Base-by-base conservation (phyloP, 2,113 vertebrate species). In the Corydoras sp. region DNA sequence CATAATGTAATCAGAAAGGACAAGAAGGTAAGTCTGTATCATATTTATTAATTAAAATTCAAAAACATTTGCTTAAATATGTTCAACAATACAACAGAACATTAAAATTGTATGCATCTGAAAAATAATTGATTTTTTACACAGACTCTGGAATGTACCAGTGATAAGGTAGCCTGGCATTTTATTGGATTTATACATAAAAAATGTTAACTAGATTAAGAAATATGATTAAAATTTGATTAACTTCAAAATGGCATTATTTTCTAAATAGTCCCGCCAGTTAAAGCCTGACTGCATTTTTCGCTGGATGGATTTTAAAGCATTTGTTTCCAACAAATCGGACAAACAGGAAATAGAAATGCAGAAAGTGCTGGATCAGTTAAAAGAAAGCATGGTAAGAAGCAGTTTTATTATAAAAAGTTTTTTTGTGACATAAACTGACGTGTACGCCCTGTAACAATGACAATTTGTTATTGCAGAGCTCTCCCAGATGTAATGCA, bases 241-340 rank as follows among this genome's bases (percentile, higher is more conserved):
- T 43, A 4, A 43, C 7, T 43, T 43, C 35, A 43, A 43, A 43
- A 43, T 43, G 4, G 35, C 35, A 5, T 43, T 43, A 24, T 43
- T 43, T 43, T 43, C 4, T 43, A 5, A 43, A 5, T 43, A 43
- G 35, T 43, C 35, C 35, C 35, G 35, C 35, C 7, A 8, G 4
- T 43, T 32, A 43, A 0, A 72, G 4, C 10, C 9, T 29, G 4
- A 0, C 2, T 76, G 75, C 64, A 76, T 76, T 66, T 62, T 72
- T 3, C 12, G 11, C 2, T 72, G 69, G 69, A 15, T 58, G 61
- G 9, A 32, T 32, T 0, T 0, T 18, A 24, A 15, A 62, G 15
- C n/a, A 11, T 13, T 30, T 5, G 62, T 43, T 31, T 2, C 0
- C 2, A 4, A 55, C 6, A 66, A 9, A 48, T 9, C 31, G 0